Conservation (phyloP, 2,888 invertebrate genomes). For the Tenthredo distinguenda region DNA sequence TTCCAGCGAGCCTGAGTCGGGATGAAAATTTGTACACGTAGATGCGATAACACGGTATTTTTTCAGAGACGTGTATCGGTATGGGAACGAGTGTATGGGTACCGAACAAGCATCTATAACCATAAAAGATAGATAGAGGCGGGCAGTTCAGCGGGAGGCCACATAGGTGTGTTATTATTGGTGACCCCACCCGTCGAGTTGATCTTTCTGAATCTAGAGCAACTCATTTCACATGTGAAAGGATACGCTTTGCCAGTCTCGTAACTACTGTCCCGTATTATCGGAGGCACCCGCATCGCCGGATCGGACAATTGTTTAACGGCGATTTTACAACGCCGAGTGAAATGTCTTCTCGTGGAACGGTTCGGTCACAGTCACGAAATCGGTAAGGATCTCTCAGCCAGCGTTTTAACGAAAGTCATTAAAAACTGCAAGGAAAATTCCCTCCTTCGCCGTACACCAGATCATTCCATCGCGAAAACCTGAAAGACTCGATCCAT, state of each 20-base stretch:
- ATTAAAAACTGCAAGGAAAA: background rate
- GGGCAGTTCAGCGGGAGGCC: conserved; percentile 62
- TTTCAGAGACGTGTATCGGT: background rate
- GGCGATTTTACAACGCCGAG: conserved; percentile 25
- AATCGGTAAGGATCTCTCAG: conserved; percentile 11
- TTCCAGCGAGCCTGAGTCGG: background rate
- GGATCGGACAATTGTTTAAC: conserved; percentile 41
- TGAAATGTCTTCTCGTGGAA: conserved; percentile 40
- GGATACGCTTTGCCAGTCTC: conserved; percentile 61
- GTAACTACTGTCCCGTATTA: background rate
- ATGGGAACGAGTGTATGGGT: background rate
- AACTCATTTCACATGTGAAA: conserved; percentile 73
- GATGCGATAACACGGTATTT: background rate
- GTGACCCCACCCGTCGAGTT: conserved; percentile 68
- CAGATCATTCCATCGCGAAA: too few relatives aligned
- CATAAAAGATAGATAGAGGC: conserved; percentile 52
- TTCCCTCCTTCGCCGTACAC: too few relatives aligned
- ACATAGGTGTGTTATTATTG: conserved; percentile 68
- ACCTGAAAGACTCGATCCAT: too few relatives aligned
- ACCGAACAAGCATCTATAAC: conserved; percentile 36
- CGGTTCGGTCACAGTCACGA: conserved; percentile 30
- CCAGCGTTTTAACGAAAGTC: background rate
- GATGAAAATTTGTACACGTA: background rate
- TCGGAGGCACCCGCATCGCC: background rate
- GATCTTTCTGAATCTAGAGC: conserved; percentile 74